phyloP scores from a whole-genome alignment of 2,797 vertebrate species.

The Lagocephalus sceleratus region DNA sequence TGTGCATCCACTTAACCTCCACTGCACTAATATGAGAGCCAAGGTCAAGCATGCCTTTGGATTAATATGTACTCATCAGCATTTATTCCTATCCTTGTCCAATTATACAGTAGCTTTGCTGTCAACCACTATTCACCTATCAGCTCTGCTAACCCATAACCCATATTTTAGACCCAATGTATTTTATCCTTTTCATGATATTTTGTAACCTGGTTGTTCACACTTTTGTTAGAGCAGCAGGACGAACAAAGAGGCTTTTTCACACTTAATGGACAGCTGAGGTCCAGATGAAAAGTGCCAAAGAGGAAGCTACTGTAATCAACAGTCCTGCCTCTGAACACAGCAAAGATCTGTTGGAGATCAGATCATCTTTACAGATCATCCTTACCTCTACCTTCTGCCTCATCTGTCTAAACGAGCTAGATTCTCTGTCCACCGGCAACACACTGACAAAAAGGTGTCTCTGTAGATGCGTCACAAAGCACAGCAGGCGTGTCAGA shows the following conservation, averaged over 20 bases:
- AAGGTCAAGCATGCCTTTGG: conserved; percentile 26
- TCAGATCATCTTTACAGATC: too few relatives aligned
- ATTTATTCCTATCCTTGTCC: background rate
- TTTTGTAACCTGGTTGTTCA: too few relatives aligned
- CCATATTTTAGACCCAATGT: too few relatives aligned
- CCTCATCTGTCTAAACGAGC: conserved; percentile 61
- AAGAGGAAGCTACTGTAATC: conserved; percentile 22
- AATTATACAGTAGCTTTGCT: too few relatives aligned
- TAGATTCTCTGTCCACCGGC: conserved; percentile 51
- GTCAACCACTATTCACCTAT: too few relatives aligned
- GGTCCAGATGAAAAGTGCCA: conserved; percentile 10
- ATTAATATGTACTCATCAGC: conserved; percentile 7
- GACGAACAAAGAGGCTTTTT: background rate
- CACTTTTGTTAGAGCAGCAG: background rate
- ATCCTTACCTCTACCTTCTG: conserved; percentile 36
- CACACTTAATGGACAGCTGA: background rate
- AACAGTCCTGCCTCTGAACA: conserved; percentile 25
- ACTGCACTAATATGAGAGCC: conserved; percentile 9
- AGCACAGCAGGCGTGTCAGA: conserved; percentile 29
- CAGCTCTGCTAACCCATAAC: too few relatives aligned
- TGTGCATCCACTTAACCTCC: conserved; percentile 26
- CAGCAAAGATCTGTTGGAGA: conserved; percentile 37
- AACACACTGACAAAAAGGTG: conserved; percentile 34
- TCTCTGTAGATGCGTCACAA: conserved; percentile 37
- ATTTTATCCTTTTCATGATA: too few relatives aligned